Evolutionary conservation across 2,113 vertebrate genomes (phyloP), one percentile per base, ranked within the genome.

Genomic region (Erpornis zantholeuca): DNA sequence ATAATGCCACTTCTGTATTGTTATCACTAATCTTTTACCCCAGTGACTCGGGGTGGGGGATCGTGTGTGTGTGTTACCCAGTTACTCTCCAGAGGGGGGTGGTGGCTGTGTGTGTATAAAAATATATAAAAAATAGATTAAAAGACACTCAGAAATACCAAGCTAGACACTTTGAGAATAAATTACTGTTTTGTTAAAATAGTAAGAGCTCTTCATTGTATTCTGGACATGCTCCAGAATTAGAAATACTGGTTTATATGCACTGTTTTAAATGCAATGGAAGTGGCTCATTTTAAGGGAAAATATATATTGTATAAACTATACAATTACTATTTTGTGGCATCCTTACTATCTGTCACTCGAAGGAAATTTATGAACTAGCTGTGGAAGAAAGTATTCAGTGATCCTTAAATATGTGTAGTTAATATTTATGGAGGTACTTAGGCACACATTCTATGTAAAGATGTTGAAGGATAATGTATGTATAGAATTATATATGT

Each of bases 21-120:
- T 35, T 29, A 36, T 65, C 53, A 12, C 56, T 70, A 21, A 29
- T 84, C 44, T 72, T 92, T 72, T 45, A 42, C 21, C 29, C 28
- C 31, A 23, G 29, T 60, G 73, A 42, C 22, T 42, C 0, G 1
- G 22, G 16, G 15, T 18, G 6, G 14, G 47, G 13, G 2, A 3
- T 22, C 40, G 17, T 42, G 21, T n/a, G 22, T 56, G 25, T 40
- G 3, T 56, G 25, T 63, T 70, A 54, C 25, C 14, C 21, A 47
- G 29, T 76, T 42, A 23, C 22, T 49, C 22, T 49, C 56, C 49
- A 35, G 17, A 63, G 29, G 9, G 29, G 11, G 4, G 0, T 22
- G 9, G 29, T 40, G 18, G 21, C 38, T 44, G 2, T 40, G 10
- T 82, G 9, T 45, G 4, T 65, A 45, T 68, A 57, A 65, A 86